These are phyloP conservation scores for Steinernema hermaphroditum DNA, from an alignment of 2,888 invertebrate genomes.

Conservation along the genomic window DNA sequence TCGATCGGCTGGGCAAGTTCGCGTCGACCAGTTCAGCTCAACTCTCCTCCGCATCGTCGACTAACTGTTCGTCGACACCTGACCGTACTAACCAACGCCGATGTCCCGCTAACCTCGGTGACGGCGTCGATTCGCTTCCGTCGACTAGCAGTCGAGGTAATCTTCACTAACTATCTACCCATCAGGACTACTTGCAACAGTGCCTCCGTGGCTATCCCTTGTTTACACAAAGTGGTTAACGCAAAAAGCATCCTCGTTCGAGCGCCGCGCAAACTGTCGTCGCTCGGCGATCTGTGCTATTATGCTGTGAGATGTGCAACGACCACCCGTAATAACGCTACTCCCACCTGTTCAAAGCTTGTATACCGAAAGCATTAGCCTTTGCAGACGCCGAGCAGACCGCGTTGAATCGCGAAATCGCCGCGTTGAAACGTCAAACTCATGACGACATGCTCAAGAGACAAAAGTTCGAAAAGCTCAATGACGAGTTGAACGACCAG, in stretches of 20 bases:
- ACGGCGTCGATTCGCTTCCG: neutral
- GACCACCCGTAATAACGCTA: neutral
- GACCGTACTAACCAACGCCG: neutral
- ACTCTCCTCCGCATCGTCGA: conserved; percentile 5
- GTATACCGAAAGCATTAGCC: conserved; percentile 23
- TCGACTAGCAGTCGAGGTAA: conserved; percentile 25
- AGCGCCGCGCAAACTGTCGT: conserved; percentile 13
- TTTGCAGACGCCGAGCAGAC: neutral
- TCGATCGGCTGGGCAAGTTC: conserved; percentile 36
- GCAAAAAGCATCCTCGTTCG: neutral
- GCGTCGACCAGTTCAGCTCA: conserved; percentile 32
- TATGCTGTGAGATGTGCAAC: neutral
- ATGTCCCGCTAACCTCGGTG: neutral
- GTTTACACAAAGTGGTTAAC: neutral
- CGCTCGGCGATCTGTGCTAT: neutral
- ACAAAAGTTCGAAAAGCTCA: conserved; percentile 52
- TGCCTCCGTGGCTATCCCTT: neutral
- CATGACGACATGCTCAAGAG: conserved; percentile 50
- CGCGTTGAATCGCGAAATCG: conserved; percentile 38
- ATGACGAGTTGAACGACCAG: conserved; percentile 54
- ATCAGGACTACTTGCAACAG: neutral
- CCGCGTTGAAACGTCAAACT: conserved; percentile 46
- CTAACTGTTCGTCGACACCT: conserved; percentile 24
- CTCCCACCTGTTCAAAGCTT: neutral
- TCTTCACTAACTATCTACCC: conserved; percentile 9